A percentile compares a stretch with the other conserved stretches of the same genome.
Conservation (phyloP, 2,797 vertebrate genomes). For the Onychomys leucogaster region DNA sequence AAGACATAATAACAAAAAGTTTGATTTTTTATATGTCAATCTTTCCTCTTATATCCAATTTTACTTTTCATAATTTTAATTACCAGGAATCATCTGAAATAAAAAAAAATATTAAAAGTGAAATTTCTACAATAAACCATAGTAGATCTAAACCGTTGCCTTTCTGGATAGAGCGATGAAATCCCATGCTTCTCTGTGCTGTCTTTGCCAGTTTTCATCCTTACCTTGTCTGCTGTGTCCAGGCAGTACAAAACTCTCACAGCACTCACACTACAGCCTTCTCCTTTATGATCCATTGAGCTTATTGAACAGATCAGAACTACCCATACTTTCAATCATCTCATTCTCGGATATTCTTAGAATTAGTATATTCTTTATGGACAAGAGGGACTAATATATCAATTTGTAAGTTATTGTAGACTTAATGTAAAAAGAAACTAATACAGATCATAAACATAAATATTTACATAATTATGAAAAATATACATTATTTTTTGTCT, state of each 20-base stretch:
- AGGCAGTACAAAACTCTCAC: accelerated
- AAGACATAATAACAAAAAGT: background rate
- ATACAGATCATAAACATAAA: background rate
- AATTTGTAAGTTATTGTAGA: background rate
- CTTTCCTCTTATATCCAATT: background rate
- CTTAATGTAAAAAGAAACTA: background rate
- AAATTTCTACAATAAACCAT: background rate
- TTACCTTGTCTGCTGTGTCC: background rate
- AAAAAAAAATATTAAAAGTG: background rate
- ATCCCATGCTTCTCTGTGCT: background rate
- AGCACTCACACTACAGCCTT: background rate
- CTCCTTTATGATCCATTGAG: background rate
- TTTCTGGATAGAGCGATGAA: background rate
- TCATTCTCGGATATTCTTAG: too few species aligned
- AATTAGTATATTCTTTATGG: background rate
- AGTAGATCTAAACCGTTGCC: too few species aligned
- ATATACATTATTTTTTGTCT: background rate
- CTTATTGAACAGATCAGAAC: too few species aligned
- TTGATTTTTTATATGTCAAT: accelerated
- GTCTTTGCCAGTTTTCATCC: background rate
- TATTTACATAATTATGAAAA: background rate
- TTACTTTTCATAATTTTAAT: background rate
- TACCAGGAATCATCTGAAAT: background rate
- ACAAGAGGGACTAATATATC: background rate
- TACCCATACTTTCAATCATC: background rate